Conservation (phyloP, 2,113 vertebrate genomes). For the Struthidea cinerea region DNA sequence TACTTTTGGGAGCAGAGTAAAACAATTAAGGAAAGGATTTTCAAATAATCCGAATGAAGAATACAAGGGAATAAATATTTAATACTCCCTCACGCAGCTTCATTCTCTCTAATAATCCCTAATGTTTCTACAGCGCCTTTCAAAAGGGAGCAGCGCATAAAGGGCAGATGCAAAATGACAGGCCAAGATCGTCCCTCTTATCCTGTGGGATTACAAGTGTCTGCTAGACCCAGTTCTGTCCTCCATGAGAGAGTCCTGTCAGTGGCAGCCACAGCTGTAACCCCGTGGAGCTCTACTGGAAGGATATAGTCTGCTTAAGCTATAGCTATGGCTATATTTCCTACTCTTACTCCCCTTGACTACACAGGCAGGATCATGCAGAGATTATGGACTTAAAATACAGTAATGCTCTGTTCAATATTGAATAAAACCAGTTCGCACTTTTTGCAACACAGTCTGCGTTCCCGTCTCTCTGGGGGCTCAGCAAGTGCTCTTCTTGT, state of each 20-base stretch:
- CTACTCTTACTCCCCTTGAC: not conserved
- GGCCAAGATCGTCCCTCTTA: not conserved
- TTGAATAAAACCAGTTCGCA: not conserved
- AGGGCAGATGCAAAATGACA: not conserved
- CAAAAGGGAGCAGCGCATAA: not conserved
- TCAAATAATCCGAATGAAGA: slow-evolving; percentile 24
- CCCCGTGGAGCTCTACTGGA: not conserved
- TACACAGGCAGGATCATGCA: not conserved
- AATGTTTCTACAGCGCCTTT: not conserved
- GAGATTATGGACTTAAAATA: not conserved
- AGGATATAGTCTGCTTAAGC: not conserved
- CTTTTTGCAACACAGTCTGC: not conserved
- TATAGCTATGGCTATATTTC: not conserved
- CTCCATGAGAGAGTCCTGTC: not conserved
- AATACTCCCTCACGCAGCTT: not conserved
- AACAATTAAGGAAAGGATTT: not conserved
- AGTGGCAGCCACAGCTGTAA: not conserved
- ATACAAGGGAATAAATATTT: slow-evolving; percentile 34
- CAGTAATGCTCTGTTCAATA: not conserved
- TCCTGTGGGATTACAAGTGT: accelerated
- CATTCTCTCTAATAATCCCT: not conserved
- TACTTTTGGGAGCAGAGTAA: not conserved
- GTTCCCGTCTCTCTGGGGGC: accelerated
- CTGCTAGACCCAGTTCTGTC: not conserved
- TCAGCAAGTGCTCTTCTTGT: not conserved